phyloP scores from a whole-genome alignment of 2,797 vertebrate species.

The Sebastes elongatus region DNA sequence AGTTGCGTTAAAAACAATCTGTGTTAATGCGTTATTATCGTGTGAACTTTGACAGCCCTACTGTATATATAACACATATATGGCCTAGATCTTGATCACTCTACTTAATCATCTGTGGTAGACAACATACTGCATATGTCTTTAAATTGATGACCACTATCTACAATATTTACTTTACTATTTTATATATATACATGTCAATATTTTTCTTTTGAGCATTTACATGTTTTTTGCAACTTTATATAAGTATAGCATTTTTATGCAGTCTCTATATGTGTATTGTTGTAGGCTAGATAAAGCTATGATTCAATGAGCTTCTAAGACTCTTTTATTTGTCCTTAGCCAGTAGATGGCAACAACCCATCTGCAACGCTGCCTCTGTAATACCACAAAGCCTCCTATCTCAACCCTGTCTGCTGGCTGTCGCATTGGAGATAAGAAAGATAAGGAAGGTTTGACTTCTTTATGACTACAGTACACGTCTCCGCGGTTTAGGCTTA shows the following conservation, averaged over 20 bases:
- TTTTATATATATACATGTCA: not conserved
- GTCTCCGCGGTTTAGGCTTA: not conserved
- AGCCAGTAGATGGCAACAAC: constrained; percentile 63
- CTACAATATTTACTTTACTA: not conserved
- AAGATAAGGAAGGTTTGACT: constrained; percentile 10
- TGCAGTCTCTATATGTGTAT: not conserved
- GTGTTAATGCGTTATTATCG: too few relatives aligned
- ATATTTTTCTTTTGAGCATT: not conserved
- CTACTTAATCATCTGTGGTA: not conserved
- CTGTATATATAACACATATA: too few relatives aligned
- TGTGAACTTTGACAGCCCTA: too few relatives aligned
- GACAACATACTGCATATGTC: not conserved
- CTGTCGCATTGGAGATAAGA: not conserved
- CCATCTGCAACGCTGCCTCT: constrained; percentile 9
- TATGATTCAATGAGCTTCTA: not conserved
- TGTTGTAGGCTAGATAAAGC: not conserved
- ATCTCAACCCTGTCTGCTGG: not conserved
- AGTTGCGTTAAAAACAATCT: too few relatives aligned
- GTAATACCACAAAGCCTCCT: constrained; percentile 7
- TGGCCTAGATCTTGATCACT: not conserved
- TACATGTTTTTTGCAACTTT: not conserved
- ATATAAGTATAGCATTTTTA: not conserved
- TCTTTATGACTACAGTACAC: not conserved
- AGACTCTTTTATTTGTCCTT: constrained; percentile 23
- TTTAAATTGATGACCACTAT: not conserved